Base-by-base conservation (phyloP, 2,888 invertebrate genomes). In the Xanthia togata region DNA sequence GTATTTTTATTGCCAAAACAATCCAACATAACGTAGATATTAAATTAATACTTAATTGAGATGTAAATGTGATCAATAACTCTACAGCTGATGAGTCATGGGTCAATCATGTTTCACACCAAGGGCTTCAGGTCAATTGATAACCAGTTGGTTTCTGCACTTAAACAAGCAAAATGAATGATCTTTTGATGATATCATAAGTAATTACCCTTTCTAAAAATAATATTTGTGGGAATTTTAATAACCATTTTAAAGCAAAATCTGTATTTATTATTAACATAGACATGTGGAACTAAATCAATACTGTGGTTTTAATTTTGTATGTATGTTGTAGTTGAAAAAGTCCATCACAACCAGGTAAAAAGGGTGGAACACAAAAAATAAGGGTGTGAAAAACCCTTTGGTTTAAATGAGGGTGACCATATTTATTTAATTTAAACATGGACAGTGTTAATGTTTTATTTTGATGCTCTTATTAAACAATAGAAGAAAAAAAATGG, bases 61-160 rank as follows among this genome's bases (percentile, higher is more conserved):
- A 59, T 41, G 47, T 73, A 17, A 35, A 50, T 41, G 50, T 69
- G 65, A 60, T 70, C 76, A 63, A 71, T 76, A 68, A 70, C 11
- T 63, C 5, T 17, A 23, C 26, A 68, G 31, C 35, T 62, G 41
- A 70, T 85, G 65, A 85, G 23, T 85, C 71, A 85, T 53, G 70
- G 57, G 38, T 81, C 35, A 67, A 26, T 38, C 47, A 44, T 38
- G 50, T 60, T 50, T 26, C 4, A 68, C 23, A 41, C 31, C 59
- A 64, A 62, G 44, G 41, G 35, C 38, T 76, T 76, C 26, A 72
- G 71, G 71, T 76, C 62, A 85, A 59, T 1, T 38, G 31, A 67
- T 71, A 81, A 69, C 60, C 70, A 11, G 81, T 70, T 38, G 50
- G 5, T 65, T 31, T 59, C 38, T 69, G 6, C 31, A 53, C 20